phyloP scores from a whole-genome alignment of 2,797 vertebrate genomes.

The Coregonus ussuriensis region DNA sequence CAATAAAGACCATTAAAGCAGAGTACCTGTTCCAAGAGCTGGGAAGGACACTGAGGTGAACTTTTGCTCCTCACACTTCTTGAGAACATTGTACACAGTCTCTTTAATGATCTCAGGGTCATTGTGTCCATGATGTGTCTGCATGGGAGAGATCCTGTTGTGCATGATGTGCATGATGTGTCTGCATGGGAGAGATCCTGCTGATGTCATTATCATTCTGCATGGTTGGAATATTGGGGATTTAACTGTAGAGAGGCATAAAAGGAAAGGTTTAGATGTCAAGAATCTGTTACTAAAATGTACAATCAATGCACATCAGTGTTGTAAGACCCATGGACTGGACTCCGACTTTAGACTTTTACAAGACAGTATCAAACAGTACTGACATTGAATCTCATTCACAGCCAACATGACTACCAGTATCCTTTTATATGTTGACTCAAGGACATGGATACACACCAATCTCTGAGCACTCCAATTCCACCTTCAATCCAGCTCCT shows the following conservation, averaged over 20 bases:
- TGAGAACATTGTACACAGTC: constrained; percentile 71
- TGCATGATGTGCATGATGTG: no score
- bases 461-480: constrained; percentile 65
- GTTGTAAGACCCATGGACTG: neutral
- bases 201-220: constrained; percentile 74
- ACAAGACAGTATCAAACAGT: no score
- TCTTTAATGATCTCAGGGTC: constrained; percentile 59
- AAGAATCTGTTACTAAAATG: neutral
- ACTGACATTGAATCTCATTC: neutral
- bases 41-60: constrained; percentile 83
- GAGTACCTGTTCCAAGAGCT: constrained; percentile 89
- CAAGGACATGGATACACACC: constrained; percentile 67
- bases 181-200: constrained; percentile 75
- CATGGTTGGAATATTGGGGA: constrained; percentile 44
- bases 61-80: constrained; percentile 70
- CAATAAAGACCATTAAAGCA: neutral
- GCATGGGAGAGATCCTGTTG: constrained; percentile 77
- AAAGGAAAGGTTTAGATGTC: neutral
- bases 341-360: neutral
- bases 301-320: neutral
- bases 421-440: neutral
- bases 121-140: constrained; percentile 74
- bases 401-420: neutral
- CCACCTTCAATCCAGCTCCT: constrained; percentile 76
- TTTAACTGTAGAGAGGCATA: constrained; percentile 30